Conservation (phyloP, 2,797 vertebrate species). For the Epinephelus malabaricus region DNA sequence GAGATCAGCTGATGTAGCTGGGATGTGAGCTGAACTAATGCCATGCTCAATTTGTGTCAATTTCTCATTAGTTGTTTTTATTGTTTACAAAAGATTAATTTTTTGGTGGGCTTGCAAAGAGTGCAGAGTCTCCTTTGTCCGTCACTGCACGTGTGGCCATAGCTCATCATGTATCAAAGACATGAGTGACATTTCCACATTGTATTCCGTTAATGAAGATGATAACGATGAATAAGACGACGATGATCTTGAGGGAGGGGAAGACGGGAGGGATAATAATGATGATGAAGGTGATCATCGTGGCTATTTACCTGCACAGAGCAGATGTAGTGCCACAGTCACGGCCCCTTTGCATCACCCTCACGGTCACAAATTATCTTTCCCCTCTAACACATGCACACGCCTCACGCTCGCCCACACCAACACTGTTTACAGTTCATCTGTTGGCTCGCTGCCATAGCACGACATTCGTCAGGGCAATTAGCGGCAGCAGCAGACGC, state of each 20-base stretch:
- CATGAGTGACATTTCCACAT: slow-evolving; percentile 50
- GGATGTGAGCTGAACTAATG: too few relatives aligned
- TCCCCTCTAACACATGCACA: slow-evolving; percentile 9
- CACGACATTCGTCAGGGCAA: slow-evolving; percentile 81
- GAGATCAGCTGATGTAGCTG: too few relatives aligned
- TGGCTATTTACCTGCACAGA: slow-evolving; percentile 65
- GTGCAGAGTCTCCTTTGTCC: too few relatives aligned
- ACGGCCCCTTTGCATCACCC: slow-evolving; percentile 39
- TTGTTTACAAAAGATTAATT: too few relatives aligned
- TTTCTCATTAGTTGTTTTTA: too few relatives aligned
- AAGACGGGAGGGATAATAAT: slow-evolving; percentile 57
- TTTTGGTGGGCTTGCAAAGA: too few relatives aligned
- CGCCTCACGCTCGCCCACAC: slow-evolving; percentile 8
- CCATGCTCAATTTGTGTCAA: too few relatives aligned
- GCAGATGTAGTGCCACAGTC: slow-evolving; percentile 60
- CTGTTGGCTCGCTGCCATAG: slow-evolving; percentile 77
- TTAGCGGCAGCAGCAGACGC: slow-evolving; percentile 78
- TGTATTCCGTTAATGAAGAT: slow-evolving; percentile 50
- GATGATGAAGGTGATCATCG: slow-evolving; percentile 66
- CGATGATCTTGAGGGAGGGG: slow-evolving; percentile 51
- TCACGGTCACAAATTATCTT: slow-evolving; percentile 31
- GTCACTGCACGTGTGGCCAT: not conserved
- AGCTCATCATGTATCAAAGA: slow-evolving; percentile 31
- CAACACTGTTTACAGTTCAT: slow-evolving; percentile 66
- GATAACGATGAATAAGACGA: slow-evolving; percentile 36